Conservation (phyloP, 2,113 vertebrate species). For the Macrotus californicus region DNA sequence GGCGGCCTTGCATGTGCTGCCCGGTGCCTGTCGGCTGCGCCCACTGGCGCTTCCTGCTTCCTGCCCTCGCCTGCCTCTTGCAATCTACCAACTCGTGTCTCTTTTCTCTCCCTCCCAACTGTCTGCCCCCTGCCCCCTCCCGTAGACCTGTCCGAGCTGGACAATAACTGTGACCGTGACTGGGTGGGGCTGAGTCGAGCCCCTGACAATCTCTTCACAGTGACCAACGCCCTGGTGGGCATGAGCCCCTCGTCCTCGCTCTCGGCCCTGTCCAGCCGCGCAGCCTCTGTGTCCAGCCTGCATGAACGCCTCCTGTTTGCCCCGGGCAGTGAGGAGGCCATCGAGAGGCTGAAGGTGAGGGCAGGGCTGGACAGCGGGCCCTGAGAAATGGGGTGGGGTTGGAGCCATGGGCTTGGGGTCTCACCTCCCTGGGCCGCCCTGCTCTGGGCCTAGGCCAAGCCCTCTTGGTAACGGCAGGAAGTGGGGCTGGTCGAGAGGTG, state of each 20-base stretch:
- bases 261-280: conserved; percentile 92
- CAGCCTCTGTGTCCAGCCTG: conserved; percentile 93
- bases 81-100: conserved; percentile 74
- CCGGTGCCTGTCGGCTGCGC: neutral
- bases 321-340: conserved; percentile 95
- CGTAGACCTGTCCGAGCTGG: conserved; percentile 87
- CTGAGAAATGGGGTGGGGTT: neutral
- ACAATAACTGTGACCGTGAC: conserved; percentile 85
- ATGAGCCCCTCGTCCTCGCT: conserved; percentile 97
- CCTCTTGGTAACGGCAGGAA: neutral
- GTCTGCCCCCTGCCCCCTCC: conserved; percentile 67
- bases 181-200: conserved; percentile 84
- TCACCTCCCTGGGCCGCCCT: neutral
- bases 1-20: conserved; percentile 9
- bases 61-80: conserved; percentile 56
- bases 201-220: conserved; percentile 96
- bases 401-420: neutral
- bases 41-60: conserved; percentile 51
- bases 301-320: conserved; percentile 97
- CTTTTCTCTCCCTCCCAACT: conserved; percentile 73
- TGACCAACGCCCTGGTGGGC: conserved; percentile 96
- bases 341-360: conserved; percentile 95
- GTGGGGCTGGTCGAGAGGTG: neutral
- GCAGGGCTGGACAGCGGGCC: rapidly evolving
- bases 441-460: neutral